These are phyloP conservation scores for Triplophysa siluroides DNA, from an alignment of 2,113 vertebrate genomes.

Conservation along the genomic window DNA sequence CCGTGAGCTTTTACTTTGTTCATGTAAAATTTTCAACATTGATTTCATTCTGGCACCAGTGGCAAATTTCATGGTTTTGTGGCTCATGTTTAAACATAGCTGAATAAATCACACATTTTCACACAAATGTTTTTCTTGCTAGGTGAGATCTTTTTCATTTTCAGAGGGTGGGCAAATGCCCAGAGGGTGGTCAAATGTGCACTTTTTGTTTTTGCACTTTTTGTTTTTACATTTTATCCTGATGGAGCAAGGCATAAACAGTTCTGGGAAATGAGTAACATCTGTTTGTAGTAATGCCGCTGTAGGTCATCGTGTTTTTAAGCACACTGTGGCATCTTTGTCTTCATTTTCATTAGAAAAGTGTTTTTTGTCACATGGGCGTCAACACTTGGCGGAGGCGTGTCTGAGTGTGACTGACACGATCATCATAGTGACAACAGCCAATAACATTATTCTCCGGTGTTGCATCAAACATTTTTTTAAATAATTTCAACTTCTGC, in stretches of 20 bases:
- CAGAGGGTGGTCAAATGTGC: neutral
- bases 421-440: too few relatives aligned
- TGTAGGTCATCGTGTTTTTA: neutral
- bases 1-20: neutral
- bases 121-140: neutral
- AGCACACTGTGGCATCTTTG: neutral
- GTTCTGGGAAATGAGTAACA: neutral
- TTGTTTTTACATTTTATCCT: neutral
- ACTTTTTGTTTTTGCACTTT: neutral
- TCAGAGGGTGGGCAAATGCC: neutral
- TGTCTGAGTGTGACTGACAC: too few relatives aligned
- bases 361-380: neutral
- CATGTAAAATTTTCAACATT: neutral
- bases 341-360: neutral
- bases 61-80: neutral
- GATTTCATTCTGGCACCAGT: neutral
- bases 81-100: neutral
- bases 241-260: neutral
- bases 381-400: neutral
- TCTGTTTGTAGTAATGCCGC: neutral
- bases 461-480: too few relatives aligned
- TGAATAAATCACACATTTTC: neutral
- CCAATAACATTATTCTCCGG: too few relatives aligned
- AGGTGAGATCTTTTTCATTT: neutral
- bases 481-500: too few relatives aligned